Base-by-base conservation (phyloP, 2,888 invertebrate species). In the Drosophila fungiperda region DNA sequence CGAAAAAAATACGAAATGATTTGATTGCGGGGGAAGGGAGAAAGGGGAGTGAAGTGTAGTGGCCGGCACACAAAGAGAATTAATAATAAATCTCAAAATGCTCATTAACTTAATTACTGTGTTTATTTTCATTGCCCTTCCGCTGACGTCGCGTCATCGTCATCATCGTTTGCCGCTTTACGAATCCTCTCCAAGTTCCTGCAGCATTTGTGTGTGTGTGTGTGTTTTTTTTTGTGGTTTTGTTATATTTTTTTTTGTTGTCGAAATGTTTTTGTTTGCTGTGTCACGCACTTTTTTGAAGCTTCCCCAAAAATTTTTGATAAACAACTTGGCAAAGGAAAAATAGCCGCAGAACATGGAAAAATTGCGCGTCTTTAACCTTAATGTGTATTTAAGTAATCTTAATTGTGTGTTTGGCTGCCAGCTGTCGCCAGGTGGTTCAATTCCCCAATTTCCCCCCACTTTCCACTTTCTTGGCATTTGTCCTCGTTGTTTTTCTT, bases 61-160 rank as follows among this genome's bases (percentile, higher is more conserved):
- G 36, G 60, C 29, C 23, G 54, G 40, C 26, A 65, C 68, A 68
- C 73, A 77, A 84, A 69, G 73, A 86, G 89, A 88, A 90, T 87
- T 87, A 88, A 88, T 87, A 87, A 90, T 90, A 90, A 90, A 90
- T 90, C 90, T 90, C 84, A 88, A 91, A 89, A 91, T 91, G 88
- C 88, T 91, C 90, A 90, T 90, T 90, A 91, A 90, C 88, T 88
- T 90, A 90, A 90, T 90, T 90, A 89, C 90, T 89, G 87, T 86
- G 88, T 87, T 91, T 89, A 90, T 91, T 90, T 88, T 88, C 88
- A 88, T 88, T 91, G 87, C 83, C 85, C 85, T 90, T 90, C 88
- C 78, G 83, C 77, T 76, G 71, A 58, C 55, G 68, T 64, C 54
- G 63, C 61, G 17, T 32, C 64, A n/a, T 45, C 54, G 62, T 59